A percentile compares a stretch with the other conserved stretches of the same genome.
Evolutionary conservation across 1,140 invertebrate genomes (phyloP).

Genomic region (Leptinotarsa defecta): DNA sequence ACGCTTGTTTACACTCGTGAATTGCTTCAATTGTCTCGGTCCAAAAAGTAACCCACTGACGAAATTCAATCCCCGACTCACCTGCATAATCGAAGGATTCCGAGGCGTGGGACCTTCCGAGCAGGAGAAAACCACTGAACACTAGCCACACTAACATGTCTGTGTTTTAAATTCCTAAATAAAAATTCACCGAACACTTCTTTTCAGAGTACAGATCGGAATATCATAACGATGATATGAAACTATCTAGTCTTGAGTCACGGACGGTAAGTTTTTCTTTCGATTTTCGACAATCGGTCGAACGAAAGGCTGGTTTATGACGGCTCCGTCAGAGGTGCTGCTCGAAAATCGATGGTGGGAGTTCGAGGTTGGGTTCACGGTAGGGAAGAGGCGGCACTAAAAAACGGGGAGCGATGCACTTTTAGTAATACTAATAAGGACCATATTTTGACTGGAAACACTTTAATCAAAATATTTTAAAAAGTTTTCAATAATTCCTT

Average conservation of each 20-base stretch:
- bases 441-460: too few species aligned
- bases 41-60: background rate
- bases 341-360: slow-evolving; percentile 19
- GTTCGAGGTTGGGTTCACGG: background rate
- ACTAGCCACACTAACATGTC: slow-evolving; percentile 22
- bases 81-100: slow-evolving; percentile 25
- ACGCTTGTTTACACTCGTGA: background rate
- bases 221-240: slow-evolving; percentile 21
- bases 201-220: slow-evolving; percentile 10
- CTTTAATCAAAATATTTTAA: too few species aligned
- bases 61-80: slow-evolving; percentile 13
- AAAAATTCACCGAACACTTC: slow-evolving; percentile 17
- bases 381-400: background rate
- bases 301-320: slow-evolving; percentile 17
- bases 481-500: too few species aligned
- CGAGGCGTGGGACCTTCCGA: slow-evolving; percentile 12
- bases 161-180: slow-evolving; percentile 17
- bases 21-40: background rate
- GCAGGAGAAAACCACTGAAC: slow-evolving; percentile 22
- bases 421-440: background rate
- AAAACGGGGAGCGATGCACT: background rate
- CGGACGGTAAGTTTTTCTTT: slow-evolving; percentile 21
- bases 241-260: slow-evolving; percentile 16
- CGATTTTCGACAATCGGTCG: slow-evolving; percentile 9
- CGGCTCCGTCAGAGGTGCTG: slow-evolving; percentile 10